phyloP scores from a whole-genome alignment of 2,888 invertebrate genomes.

The Miltochrista miniata region DNA sequence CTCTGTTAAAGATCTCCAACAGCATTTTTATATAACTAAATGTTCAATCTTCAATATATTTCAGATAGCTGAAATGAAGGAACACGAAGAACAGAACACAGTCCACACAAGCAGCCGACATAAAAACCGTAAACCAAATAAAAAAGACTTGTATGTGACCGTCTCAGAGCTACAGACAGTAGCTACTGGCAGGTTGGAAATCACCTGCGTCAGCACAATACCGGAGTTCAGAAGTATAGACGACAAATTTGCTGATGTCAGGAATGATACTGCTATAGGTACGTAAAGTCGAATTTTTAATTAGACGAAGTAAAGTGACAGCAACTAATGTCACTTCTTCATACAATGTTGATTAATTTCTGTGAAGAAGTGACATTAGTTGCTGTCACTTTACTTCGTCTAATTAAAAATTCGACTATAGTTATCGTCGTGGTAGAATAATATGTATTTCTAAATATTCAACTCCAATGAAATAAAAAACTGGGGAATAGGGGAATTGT shows the following conservation, averaged over 20 bases:
- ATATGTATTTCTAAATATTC: too few species aligned
- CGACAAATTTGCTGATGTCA: slow-evolving; percentile 89
- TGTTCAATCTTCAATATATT: slow-evolving; percentile 6
- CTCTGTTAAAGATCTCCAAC: too few species aligned
- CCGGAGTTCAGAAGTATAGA: slow-evolving; percentile 88
- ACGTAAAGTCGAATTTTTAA: slow-evolving; percentile 56
- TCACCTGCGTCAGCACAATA: slow-evolving; percentile 91
- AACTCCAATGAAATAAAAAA: too few species aligned
- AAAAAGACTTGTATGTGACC: slow-evolving; percentile 87
- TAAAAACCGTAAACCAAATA: slow-evolving; percentile 71
- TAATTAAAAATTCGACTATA: too few species aligned
- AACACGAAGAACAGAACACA: slow-evolving; percentile 53
- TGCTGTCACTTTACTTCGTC: too few species aligned
- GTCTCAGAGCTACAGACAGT: slow-evolving; percentile 88
- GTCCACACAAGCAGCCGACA: slow-evolving; percentile 65
- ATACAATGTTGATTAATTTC: too few species aligned
- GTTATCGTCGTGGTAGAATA: too few species aligned
- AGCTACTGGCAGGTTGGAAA: slow-evolving; percentile 87
- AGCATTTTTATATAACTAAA: too few species aligned
- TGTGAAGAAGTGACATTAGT: too few species aligned
- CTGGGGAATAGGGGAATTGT: too few species aligned
- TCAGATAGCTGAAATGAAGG: slow-evolving; percentile 52
- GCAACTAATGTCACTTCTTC: too few species aligned
- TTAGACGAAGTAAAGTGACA: too few species aligned
- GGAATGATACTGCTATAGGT: slow-evolving; percentile 89